These are phyloP conservation scores for Thaleichthys pacificus DNA, from an alignment of 2,797 vertebrate genomes.

Conservation along the genomic window DNA sequence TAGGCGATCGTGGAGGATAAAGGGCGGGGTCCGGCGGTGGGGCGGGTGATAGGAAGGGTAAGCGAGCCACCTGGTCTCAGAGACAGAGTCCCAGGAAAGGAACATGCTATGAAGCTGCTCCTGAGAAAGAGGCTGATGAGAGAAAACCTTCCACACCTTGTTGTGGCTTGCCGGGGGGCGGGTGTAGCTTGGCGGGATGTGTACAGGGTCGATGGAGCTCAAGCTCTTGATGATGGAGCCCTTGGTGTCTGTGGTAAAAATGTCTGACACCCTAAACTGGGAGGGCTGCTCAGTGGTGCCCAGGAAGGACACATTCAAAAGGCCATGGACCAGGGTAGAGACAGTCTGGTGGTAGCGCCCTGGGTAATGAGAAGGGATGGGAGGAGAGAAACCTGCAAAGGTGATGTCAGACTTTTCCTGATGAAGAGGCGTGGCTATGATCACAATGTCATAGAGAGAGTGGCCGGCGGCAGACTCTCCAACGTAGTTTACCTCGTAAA, in stretches of 20 bases:
- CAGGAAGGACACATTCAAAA: conserved; percentile 84
- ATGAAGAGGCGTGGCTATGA: conserved; percentile 86
- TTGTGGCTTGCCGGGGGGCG: conserved; percentile 55
- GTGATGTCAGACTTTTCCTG: conserved; percentile 79
- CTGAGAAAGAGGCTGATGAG: conserved; percentile 70
- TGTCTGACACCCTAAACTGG: conserved; percentile 62
- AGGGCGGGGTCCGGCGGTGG: conserved; percentile 74
- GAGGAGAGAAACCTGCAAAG: conserved; percentile 84
- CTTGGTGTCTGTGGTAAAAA: conserved; percentile 81
- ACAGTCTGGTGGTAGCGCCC: conserved; percentile 79
- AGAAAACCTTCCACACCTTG: conserved; percentile 88
- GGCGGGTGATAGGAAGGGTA: conserved; percentile 82
- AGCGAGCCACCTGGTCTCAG: conserved; percentile 81
- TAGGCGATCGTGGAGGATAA: conserved; percentile 82
- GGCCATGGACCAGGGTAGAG: conserved; percentile 84
- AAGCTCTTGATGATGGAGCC: conserved; percentile 77
- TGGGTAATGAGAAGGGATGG: conserved; percentile 74
- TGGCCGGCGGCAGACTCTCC: conserved; percentile 72
- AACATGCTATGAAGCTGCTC: conserved; percentile 82
- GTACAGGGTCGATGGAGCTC: conserved; percentile 69
- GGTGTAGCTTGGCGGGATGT: conserved; percentile 59
- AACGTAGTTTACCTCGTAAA: conserved; percentile 83
- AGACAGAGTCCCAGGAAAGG: conserved; percentile 76
- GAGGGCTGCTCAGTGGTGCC: conserved; percentile 58
- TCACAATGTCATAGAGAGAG: conserved; percentile 84